Evolutionary conservation across 2,888 invertebrate species (phyloP).

Genomic region (Mellilla xanthometata): DNA sequence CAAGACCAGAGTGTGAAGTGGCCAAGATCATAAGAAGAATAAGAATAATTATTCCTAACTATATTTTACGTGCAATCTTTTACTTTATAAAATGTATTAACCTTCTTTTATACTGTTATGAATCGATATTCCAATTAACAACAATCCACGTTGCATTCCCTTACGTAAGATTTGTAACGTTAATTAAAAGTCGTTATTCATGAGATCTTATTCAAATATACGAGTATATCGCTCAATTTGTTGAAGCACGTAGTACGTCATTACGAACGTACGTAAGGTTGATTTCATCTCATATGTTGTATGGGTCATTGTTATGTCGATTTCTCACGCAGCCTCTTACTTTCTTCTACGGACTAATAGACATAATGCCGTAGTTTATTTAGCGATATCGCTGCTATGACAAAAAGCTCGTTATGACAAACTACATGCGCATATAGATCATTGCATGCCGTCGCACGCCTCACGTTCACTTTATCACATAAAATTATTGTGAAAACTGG

Average conservation of each 20-base stretch:
- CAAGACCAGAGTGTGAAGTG: no score
- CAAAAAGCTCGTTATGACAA: constrained; percentile 51
- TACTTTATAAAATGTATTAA: no score
- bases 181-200: constrained; percentile 1
- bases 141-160: no score
- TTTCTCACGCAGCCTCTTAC: constrained; percentile 56
- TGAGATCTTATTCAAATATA: constrained; percentile 1
- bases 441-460: constrained; percentile 24
- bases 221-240: constrained; percentile 8
- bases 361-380: constrained; percentile 37
- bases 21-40: no score
- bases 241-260: constrained; percentile 1
- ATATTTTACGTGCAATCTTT: no score
- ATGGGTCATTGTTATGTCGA: constrained; percentile 48
- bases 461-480: constrained; percentile 22
- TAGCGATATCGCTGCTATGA: constrained; percentile 37
- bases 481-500: constrained; percentile 25
- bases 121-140: no score
- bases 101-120: no score
- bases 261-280: constrained; percentile 1
- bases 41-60: no score
- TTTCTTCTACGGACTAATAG: constrained; percentile 45
- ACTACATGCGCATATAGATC: constrained; percentile 42
- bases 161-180: constrained; percentile 5
- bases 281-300: constrained; percentile 32